phyloP scores from a whole-genome alignment of 2,888 invertebrate genomes.

The Pomacea canaliculata region DNA sequence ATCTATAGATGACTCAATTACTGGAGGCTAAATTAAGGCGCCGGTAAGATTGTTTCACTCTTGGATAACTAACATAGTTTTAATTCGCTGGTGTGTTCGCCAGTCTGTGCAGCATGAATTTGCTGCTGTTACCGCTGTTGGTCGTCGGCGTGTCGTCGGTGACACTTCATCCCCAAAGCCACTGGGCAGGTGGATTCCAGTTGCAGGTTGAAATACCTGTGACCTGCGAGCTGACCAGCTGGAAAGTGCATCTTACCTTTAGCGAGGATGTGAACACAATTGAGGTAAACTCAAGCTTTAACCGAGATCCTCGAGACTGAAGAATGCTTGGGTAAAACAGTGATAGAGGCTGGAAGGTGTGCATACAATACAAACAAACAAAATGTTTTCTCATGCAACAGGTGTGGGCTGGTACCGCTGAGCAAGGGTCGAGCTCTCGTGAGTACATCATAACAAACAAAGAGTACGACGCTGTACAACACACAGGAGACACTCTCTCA shows the following conservation, averaged over 20 bases:
- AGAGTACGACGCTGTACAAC: slow-evolving; percentile 36
- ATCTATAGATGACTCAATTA: no score
- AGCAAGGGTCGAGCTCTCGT: slow-evolving; percentile 22
- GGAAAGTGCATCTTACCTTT: background rate
- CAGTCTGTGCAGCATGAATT: no score
- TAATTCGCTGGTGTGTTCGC: no score
- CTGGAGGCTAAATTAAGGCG: no score
- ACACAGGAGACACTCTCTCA: slow-evolving; percentile 33
- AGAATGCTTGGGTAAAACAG: no score
- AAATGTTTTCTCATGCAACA: background rate
- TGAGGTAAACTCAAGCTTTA: background rate
- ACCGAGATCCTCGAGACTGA: no score
- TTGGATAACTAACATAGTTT: no score
- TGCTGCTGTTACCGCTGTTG: background rate
- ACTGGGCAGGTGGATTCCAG: background rate
- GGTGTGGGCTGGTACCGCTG: slow-evolving; percentile 37
- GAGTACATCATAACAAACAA: slow-evolving; percentile 41
- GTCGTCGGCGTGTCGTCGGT: background rate
- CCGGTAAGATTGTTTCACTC: no score
- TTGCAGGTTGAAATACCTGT: background rate
- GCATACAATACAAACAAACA: no score
- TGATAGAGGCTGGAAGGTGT: no score
- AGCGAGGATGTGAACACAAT: background rate
- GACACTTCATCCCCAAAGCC: background rate
- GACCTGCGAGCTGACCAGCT: slow-evolving; percentile 7